These are phyloP conservation scores for Columbina picui DNA, from an alignment of 2,113 vertebrate genomes.

Conservation along the genomic window DNA sequence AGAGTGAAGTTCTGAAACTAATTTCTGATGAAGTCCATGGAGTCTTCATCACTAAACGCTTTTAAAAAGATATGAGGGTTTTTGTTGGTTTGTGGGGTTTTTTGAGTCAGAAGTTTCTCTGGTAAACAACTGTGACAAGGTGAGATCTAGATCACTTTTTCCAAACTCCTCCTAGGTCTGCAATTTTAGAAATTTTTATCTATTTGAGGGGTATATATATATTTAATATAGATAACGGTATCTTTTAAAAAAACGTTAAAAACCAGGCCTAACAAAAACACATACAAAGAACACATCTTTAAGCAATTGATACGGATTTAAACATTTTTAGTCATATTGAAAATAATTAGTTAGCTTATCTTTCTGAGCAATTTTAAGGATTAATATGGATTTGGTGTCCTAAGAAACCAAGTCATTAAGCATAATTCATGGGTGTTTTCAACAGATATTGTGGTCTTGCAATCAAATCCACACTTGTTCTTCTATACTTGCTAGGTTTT, in stretches of 20 bases:
- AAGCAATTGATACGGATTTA: background rate
- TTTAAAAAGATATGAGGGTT: background rate
- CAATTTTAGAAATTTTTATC: background rate
- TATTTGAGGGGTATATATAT: background rate
- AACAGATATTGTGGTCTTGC: background rate
- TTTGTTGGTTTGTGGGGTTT: background rate
- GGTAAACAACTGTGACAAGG: background rate
- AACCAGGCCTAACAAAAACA: background rate
- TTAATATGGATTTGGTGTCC: background rate
- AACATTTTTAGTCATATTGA: background rate
- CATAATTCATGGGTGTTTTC: background rate
- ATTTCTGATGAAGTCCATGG: background rate
- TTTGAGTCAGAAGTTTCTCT: background rate
- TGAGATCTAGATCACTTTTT: background rate
- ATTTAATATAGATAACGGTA: background rate
- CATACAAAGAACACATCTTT: background rate
- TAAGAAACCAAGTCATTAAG: background rate
- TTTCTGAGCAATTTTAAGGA: background rate
- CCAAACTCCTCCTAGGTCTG: background rate
- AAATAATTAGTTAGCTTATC: background rate
- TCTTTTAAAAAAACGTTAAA: background rate
- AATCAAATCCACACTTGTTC: background rate
- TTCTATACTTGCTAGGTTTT: background rate
- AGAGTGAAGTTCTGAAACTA: background rate
- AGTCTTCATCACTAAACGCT: background rate